These are phyloP conservation scores for Microtus richardsoni DNA, from an alignment of 2,113 vertebrate genomes.

Conservation along the genomic window DNA sequence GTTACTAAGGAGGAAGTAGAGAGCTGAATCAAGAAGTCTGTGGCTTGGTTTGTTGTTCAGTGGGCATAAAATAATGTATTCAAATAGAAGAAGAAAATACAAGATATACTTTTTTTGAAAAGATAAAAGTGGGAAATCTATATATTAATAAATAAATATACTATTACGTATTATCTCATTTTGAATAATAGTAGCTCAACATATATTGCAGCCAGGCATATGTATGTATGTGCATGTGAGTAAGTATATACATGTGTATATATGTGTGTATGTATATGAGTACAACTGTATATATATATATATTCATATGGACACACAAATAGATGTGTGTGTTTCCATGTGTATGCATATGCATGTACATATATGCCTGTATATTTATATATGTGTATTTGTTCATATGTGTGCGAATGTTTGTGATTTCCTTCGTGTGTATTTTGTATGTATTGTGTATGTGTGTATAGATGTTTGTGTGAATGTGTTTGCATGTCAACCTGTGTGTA, in stretches of 20 bases:
- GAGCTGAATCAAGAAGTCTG: fast-evolving
- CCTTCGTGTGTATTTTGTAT: fast-evolving
- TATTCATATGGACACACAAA: too few species aligned
- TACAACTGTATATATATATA: too few species aligned
- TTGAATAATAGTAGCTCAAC: not conserved
- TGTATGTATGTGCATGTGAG: not conserved
- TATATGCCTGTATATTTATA: not conserved
- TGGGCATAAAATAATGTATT: not conserved
- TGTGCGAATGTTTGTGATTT: not conserved
- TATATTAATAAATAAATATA: not conserved
- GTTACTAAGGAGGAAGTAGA: not conserved
- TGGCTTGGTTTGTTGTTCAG: not conserved
- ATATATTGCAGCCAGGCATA: not conserved
- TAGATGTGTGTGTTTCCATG: not conserved
- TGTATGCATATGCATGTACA: not conserved
- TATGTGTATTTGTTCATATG: not conserved
- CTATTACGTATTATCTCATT: not conserved
- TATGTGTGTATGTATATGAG: not conserved
- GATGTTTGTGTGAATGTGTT: not conserved
- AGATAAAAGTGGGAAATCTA: not conserved
- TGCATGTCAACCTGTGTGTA: too few species aligned
- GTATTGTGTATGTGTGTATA: not conserved
- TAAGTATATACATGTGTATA: not conserved
- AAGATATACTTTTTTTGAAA: conserved; percentile 7
- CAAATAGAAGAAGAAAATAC: not conserved